Evolutionary conservation across 1,140 invertebrate species (phyloP), one percentile per base, ranked within the genome.

Genomic region (Drosophila chauvacae): DNA sequence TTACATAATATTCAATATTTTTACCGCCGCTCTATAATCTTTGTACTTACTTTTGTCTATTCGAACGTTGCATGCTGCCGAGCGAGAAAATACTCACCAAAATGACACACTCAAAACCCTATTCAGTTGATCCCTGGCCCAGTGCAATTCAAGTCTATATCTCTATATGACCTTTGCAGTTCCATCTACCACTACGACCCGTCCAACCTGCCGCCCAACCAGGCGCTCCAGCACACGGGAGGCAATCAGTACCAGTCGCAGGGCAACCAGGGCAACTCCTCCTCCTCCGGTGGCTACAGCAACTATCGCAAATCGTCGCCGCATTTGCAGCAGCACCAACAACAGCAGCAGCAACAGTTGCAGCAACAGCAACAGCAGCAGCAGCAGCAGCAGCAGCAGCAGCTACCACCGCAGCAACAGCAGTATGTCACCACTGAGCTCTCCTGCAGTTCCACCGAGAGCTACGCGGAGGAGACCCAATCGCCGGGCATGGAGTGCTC

Each of bases 181-280:
- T 94, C 95, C 30, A 93, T 96, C 41, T 97, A 97, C 91, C 95
- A 95, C 62, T 96, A 95, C 91, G 95, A 96, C 91, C 96, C 96
- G 41, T 94, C 94, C 41, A 96, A 96, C 91, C 94, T 95, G 69
- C 95, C 95, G 82, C 94, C 91, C 87, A 93, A 80, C 68, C 90
- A 92, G 85, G 83, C 90, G 56, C 77, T 88, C 33, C 81, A 85
- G 59, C 92, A 41, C 51, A 18, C 61, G 57, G 77, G 47, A n/a
- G 47, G 74, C 66, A 84, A 91, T 57, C 84, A 58, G 50, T 81
- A 91, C 70, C 77, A 80, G 53, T 75, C 85, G 18, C 56, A 75
- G 53, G 53, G 53, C 53, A 81, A 79, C 68, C 55, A 74, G 51
- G 33, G 51, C 56, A 81, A 79, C 65, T 72, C 64, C 62, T 86